These are phyloP conservation scores for Rallus crepitans DNA, from an alignment of 2,797 vertebrate genomes.

Conservation along the genomic window DNA sequence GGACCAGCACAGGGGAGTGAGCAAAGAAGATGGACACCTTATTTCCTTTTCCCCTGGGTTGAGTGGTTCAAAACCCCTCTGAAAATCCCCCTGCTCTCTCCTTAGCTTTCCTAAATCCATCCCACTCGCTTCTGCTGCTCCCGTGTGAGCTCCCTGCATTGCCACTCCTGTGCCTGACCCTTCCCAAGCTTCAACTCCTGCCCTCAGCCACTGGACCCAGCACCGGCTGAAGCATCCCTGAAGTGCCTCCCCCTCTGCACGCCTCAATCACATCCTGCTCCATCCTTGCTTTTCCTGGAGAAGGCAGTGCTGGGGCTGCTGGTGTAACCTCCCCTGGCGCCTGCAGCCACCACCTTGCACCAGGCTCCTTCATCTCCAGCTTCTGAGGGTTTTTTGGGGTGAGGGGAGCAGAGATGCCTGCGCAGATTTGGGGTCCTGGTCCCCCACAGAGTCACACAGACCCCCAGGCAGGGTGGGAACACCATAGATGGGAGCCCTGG, in stretches of 20 bases:
- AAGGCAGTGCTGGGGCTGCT: accelerated
- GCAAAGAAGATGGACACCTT: background rate
- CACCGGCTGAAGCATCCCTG: accelerated
- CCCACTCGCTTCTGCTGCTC: background rate
- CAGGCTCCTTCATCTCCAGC: accelerated
- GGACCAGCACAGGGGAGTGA: background rate
- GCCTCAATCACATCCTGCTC: background rate
- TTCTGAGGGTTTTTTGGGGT: background rate
- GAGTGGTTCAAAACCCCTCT: background rate
- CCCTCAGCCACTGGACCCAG: background rate
- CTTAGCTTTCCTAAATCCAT: background rate
- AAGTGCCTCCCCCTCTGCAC: background rate
- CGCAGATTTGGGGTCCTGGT: background rate
- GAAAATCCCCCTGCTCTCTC: background rate
- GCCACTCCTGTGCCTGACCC: background rate
- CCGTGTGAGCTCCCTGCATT: background rate
- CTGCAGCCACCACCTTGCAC: background rate
- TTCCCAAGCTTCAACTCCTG: background rate
- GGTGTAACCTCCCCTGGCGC: accelerated
- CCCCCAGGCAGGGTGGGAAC: background rate
- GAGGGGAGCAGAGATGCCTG: background rate
- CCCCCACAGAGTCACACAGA: accelerated
- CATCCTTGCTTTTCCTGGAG: background rate
- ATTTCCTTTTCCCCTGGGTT: background rate
- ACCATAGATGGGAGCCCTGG: background rate